phyloP scores from a whole-genome alignment of 2,113 vertebrate genomes.

The Dolichallabes microphthalmus region DNA sequence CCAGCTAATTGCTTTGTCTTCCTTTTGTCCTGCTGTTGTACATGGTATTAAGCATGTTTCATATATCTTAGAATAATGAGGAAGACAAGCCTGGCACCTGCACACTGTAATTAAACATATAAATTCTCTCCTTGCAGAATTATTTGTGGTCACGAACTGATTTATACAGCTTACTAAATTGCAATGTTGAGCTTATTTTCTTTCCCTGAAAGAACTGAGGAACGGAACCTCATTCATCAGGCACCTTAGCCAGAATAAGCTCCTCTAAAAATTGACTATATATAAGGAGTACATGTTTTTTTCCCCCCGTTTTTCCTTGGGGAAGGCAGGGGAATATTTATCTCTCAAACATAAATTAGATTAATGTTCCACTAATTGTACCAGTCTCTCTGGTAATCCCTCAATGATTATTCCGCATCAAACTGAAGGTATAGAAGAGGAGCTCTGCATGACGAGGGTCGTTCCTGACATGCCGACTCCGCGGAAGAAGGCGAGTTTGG shows the following conservation, averaged over 20 bases:
- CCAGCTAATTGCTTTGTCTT: slow-evolving; percentile 77
- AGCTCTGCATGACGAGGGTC: not conserved
- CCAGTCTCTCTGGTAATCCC: slow-evolving; percentile 35
- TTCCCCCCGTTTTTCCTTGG: slow-evolving; percentile 37
- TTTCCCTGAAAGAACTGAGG: slow-evolving; percentile 57
- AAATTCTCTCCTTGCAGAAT: slow-evolving; percentile 76
- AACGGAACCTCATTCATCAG: slow-evolving; percentile 65
- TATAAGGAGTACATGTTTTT: slow-evolving; percentile 49
- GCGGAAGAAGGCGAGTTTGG: not conserved
- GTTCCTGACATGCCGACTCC: slow-evolving; percentile 3
- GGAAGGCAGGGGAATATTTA: slow-evolving; percentile 48
- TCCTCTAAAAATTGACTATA: slow-evolving; percentile 61
- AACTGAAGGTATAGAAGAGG: slow-evolving; percentile 19
- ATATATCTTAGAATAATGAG: slow-evolving; percentile 80
- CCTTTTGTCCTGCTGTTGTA: slow-evolving; percentile 70
- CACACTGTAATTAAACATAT: slow-evolving; percentile 79
- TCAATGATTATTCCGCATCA: slow-evolving; percentile 35
- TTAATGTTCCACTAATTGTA: slow-evolving; percentile 49
- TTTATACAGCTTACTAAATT: slow-evolving; percentile 74
- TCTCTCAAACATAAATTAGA: slow-evolving; percentile 47
- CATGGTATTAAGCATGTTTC: slow-evolving; percentile 65
- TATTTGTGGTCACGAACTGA: slow-evolving; percentile 74
- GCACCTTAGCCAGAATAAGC: slow-evolving; percentile 59
- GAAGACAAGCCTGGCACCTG: slow-evolving; percentile 75
- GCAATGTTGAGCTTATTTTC: slow-evolving; percentile 73